phyloP scores from a whole-genome alignment of 2,797 vertebrate genomes.

The Natrix natrix region DNA sequence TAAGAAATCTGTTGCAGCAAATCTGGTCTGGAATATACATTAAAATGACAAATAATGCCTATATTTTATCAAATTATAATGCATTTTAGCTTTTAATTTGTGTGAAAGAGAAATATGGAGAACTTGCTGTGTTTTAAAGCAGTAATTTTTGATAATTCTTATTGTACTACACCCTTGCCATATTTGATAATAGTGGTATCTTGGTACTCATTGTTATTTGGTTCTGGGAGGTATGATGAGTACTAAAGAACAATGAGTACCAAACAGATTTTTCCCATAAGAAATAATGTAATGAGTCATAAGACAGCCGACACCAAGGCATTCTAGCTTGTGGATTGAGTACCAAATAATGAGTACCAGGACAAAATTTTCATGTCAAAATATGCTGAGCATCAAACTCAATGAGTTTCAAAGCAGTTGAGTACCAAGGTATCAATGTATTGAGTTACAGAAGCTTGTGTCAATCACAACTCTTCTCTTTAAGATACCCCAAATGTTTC shows the following conservation, averaged over 20 bases:
- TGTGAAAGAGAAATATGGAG: not conserved
- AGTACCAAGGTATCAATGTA: not conserved
- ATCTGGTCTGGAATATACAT: not conserved
- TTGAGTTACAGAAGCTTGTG: not conserved
- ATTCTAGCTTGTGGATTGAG: not conserved
- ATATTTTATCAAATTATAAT: not conserved
- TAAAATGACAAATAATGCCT: too few species aligned
- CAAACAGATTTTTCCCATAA: not conserved
- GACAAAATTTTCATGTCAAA: not conserved
- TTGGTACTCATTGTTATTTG: not conserved
- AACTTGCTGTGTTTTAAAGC: not conserved
- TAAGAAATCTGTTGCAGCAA: not conserved
- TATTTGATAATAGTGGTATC: not conserved
- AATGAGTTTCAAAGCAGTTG: not conserved
- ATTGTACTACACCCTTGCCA: not conserved
- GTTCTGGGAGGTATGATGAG: not conserved
- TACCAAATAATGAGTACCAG: not conserved
- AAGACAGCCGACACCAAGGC: not conserved
- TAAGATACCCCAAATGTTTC: not conserved
- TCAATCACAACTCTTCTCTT: not conserved
- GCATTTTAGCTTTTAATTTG: not conserved
- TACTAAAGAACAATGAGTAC: not conserved
- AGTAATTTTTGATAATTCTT: not conserved
- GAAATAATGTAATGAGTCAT: not conserved
- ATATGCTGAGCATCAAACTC: not conserved